Evolutionary conservation across 2,113 vertebrate genomes (phyloP).

Genomic region (Anhinga anhinga): DNA sequence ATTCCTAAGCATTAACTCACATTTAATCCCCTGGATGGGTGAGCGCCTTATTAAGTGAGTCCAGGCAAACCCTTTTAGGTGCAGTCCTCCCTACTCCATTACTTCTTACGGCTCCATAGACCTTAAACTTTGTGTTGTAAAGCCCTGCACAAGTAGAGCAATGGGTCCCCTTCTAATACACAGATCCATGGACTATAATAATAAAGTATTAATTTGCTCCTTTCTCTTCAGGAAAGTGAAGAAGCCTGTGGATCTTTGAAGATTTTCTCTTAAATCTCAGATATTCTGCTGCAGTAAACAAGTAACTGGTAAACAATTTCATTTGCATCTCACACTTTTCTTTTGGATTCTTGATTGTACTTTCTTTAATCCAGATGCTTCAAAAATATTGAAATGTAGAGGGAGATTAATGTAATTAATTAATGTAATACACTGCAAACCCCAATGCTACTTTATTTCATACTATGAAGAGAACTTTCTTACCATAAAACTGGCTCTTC

Average conservation of each 20-base stretch:
- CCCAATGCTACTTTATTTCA: not conserved
- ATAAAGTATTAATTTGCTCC: not conserved
- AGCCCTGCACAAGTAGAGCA: not conserved
- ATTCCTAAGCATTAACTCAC: not conserved
- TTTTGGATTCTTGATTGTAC: not conserved
- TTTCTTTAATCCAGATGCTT: not conserved
- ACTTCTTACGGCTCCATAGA: not conserved
- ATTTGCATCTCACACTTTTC: not conserved
- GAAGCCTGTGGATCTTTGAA: not conserved
- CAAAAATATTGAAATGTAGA: not conserved
- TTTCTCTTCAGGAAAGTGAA: not conserved
- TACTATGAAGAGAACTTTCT: not conserved
- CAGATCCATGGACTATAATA: not conserved
- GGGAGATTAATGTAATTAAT: not conserved
- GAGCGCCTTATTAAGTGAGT: not conserved
- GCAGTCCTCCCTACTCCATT: not conserved
- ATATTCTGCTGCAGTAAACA: not conserved
- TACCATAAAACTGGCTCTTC: not conserved
- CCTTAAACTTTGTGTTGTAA: not conserved
- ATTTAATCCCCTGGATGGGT: not conserved
- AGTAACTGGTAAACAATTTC: not conserved
- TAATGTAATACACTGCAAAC: not conserved
- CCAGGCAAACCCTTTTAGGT: not conserved
- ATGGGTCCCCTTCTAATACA: not conserved
- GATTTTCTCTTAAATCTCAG: not conserved